A percentile compares a stretch with the other conserved stretches of the same genome.
These are phyloP conservation scores for Onychomys leucogaster DNA, from an alignment of 2,797 vertebrate genomes.

Conservation along the genomic window DNA sequence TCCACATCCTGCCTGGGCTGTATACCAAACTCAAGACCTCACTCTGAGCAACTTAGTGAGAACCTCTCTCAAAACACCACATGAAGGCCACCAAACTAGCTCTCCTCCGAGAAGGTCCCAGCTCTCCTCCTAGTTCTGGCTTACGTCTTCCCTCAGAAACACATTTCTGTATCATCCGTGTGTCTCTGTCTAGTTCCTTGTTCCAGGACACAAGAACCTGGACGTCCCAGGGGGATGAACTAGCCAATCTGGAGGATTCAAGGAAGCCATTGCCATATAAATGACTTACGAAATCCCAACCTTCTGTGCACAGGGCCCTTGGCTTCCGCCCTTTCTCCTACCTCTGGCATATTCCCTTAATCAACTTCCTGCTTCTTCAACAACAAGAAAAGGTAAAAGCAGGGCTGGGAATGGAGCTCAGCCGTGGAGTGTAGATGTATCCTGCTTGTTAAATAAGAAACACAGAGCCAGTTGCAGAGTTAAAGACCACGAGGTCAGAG, in stretches of 20 bases:
- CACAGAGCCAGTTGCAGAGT: too few relatives aligned
- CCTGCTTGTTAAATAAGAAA: too few relatives aligned
- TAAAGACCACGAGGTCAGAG: too few relatives aligned
- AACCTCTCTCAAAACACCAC: neutral
- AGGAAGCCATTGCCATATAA: neutral
- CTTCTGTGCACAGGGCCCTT: neutral
- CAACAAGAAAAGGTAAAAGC: neutral
- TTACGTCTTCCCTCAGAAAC: neutral
- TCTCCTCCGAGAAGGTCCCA: too few relatives aligned
- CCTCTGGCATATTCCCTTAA: neutral
- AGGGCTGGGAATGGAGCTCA: neutral
- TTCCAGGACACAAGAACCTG: neutral
- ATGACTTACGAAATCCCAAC: too few relatives aligned
- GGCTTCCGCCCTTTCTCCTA: neutral
- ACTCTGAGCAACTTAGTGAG: neutral
- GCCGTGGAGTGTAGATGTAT: too few relatives aligned
- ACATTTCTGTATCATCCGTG: neutral
- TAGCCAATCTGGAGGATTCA: neutral
- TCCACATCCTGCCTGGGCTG: neutral
- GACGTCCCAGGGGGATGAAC: neutral
- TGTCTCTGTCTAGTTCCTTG: neutral
- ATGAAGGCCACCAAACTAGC: neutral
- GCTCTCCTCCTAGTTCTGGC: neutral
- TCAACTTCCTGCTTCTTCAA: neutral
- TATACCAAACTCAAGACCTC: neutral